Base-by-base conservation (phyloP, 2,888 invertebrate genomes). In the Andrena praecox region DNA sequence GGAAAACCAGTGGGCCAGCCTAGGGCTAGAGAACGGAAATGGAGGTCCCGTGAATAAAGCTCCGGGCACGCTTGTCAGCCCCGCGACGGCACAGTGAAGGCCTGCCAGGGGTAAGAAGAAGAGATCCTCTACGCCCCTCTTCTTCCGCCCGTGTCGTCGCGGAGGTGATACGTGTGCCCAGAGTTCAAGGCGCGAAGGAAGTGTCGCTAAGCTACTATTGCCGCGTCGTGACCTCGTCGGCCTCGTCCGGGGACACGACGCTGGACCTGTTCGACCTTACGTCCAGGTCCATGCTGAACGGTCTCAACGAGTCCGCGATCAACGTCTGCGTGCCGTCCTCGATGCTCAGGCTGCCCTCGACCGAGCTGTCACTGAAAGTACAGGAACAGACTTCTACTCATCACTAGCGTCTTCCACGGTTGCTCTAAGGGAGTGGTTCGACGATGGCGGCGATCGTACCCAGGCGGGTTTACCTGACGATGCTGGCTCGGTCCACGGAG, bases 281-380 rank as follows among this genome's bases (percentile, higher is more conserved):
- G 90, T 95, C 96, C 89, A 96, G 94, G 93, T 96, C 96, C 93
- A 95, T 96, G 71, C 95, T 95, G 93, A 96, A 96, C 59, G 95
- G 96, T 88, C 94, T 95, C 91, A 94, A 94, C 75, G 94, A 93
- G 76, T 94, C 94, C 48, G 84, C 79, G 80, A 93, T 93, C 42
- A 94, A 92, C 80, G 90, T 91, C 67, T 92, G 91, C 64, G 89
- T 87, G 71, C 60, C 82, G 86, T 92, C 94, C 79, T 94, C 94
- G 89, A 94, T 91, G 86, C 94, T 94, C 91, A 94, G 94, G 91
- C 96, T 96, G 91, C 95, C 94, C 91, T 96, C 96, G 89, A 95
- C 94, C 70, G 96, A 96, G 86, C 96, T 94, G 92, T 94, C 94
- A 93, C 94, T 94, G 93, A 87, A 93, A 93, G 76, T 93, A 93